A percentile compares a stretch with the other conserved stretches of the same genome.
These are phyloP conservation scores for Sitodiplosis mosellana DNA, from an alignment of 1,140 invertebrate genomes.

Conservation along the genomic window DNA sequence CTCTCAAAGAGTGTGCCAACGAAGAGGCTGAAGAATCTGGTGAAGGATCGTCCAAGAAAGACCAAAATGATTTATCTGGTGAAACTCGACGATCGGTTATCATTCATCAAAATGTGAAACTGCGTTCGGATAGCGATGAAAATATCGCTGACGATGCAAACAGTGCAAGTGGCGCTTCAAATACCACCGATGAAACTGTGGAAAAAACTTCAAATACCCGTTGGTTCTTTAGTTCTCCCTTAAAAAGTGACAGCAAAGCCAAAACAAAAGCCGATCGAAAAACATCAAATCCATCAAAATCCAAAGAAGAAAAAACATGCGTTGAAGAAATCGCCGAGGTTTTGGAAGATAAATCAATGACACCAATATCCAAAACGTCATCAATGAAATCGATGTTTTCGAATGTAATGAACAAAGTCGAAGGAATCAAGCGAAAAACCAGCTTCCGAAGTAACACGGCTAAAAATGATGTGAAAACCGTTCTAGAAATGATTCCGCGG, in stretches of 20 bases:
- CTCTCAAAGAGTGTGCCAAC: not conserved
- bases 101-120: slow-evolving; percentile 20
- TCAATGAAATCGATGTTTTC: slow-evolving; percentile 5
- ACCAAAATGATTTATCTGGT: not conserved
- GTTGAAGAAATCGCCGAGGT: no score
- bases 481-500: slow-evolving; percentile 20
- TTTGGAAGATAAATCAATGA: not conserved
- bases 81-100: slow-evolving; percentile 6
- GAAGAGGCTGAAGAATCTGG: not conserved
- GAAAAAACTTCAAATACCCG: slow-evolving; percentile 7
- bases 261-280: not conserved
- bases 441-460: slow-evolving; percentile 12
- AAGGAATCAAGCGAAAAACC: slow-evolving; percentile 15
- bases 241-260: not conserved
- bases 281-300: no score
- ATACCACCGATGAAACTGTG: slow-evolving; percentile 1
- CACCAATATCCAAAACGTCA: not conserved
- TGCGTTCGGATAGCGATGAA: slow-evolving; percentile 18
- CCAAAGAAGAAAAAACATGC: no score
- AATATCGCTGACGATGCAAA: slow-evolving; percentile 11
- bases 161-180: not conserved
- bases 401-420: slow-evolving; percentile 17
- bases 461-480: slow-evolving; percentile 10
- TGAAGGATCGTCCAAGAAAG: not conserved
- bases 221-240: not conserved